Evolutionary conservation across 2,888 invertebrate genomes (phyloP).

Genomic region (Ecliptopera silaceata): DNA sequence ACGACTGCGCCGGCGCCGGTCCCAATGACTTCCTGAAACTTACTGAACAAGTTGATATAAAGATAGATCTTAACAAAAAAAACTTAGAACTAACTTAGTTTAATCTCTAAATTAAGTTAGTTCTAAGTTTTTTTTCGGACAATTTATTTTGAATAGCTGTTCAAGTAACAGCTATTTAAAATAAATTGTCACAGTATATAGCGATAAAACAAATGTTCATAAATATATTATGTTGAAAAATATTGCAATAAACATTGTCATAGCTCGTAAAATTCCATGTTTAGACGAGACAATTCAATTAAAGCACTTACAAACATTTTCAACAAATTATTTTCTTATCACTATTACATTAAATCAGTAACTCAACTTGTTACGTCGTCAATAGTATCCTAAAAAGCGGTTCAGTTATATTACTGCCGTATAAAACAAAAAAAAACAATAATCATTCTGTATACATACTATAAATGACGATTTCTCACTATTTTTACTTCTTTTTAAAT

Average conservation of each 20-base stretch:
- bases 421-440: too few species aligned
- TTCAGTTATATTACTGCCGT: not conserved
- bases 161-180: too few species aligned
- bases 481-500: too few species aligned
- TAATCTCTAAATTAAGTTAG: too few species aligned
- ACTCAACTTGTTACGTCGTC: not conserved
- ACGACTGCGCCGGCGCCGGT: constrained; percentile 43
- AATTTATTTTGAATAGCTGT: too few species aligned
- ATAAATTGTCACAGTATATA: too few species aligned
- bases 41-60: constrained; percentile 35
- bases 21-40: constrained; percentile 39
- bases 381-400: not conserved
- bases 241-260: not conserved
- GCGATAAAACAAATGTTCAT: too few species aligned
- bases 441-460: too few species aligned
- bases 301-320: constrained; percentile 5
- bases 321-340: constrained; percentile 2
- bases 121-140: too few species aligned
- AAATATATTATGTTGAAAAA: too few species aligned
- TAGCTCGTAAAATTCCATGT: not conserved
- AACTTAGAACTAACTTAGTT: too few species aligned
- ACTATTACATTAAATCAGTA: constrained; percentile 9
- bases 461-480: not conserved
- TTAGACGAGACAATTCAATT: constrained; percentile 8
- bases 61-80: too few species aligned